Evolutionary conservation across 1,140 invertebrate species (phyloP).

Genomic region (Lepidurus packardi): DNA sequence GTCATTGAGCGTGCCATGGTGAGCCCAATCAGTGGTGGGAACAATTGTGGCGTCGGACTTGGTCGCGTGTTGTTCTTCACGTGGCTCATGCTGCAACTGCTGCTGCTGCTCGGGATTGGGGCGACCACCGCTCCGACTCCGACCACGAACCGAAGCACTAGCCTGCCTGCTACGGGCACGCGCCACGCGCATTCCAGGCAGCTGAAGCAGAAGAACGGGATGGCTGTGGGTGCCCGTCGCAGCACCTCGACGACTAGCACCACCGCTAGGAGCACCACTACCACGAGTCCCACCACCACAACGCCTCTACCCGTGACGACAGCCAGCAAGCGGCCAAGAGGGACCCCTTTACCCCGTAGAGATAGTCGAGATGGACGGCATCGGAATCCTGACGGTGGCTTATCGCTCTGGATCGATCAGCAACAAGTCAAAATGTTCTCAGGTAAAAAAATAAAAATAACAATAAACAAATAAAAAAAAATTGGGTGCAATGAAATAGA

Average conservation of each 20-base stretch:
- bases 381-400: conserved; percentile 39
- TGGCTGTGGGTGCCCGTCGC: background rate
- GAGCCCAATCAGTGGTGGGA: conserved; percentile 20
- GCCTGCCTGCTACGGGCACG: background rate
- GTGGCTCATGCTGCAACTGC: conserved; percentile 17
- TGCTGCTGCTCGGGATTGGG: conserved; percentile 9
- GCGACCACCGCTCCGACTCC: conserved; percentile 12
- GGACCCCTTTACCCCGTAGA: background rate
- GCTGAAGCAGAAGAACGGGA: background rate
- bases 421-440: conserved; percentile 83
- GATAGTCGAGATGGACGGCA: conserved; percentile 10
- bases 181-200: conserved; percentile 16
- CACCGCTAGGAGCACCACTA: background rate
- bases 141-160: conserved; percentile 13
- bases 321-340: background rate
- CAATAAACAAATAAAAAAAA: background rate
- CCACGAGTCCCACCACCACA: background rate
- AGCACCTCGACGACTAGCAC: conserved; percentile 3
- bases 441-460: conserved; percentile 59
- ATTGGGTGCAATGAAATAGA: background rate
- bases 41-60: conserved; percentile 4
- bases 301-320: conserved; percentile 16
- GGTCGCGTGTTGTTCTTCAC: conserved; percentile 9
- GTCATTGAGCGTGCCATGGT: conserved; percentile 1
- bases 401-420: conserved; percentile 80